Evolutionary conservation across 2,797 vertebrate genomes (phyloP).

Genomic region (Microhierax caerulescens): DNA sequence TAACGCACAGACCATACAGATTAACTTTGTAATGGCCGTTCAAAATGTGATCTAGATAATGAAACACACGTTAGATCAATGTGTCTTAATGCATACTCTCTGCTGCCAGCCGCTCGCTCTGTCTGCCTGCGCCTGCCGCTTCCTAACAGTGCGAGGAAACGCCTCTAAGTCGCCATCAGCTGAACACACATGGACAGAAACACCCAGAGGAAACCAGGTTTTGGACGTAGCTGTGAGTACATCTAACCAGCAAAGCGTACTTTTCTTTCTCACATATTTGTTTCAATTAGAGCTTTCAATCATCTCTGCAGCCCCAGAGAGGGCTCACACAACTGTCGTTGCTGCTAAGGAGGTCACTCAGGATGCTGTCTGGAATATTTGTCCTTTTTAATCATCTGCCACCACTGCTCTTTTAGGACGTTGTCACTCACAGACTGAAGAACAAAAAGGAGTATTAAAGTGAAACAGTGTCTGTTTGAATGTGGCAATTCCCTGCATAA

Average conservation of each 20-base stretch:
- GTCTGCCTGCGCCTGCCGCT: background rate
- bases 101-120: background rate
- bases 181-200: background rate
- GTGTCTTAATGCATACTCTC: background rate
- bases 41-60: conserved; percentile 14
- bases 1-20: background rate
- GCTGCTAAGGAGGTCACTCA: conserved; percentile 29
- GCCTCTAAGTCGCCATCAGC: background rate
- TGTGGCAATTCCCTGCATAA: conserved; percentile 40
- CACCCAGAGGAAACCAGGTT: background rate
- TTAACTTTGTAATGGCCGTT: conserved; percentile 3
- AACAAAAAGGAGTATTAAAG: conserved; percentile 55
- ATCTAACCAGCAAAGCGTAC: background rate
- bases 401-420: conserved; percentile 44
- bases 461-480: conserved; percentile 40
- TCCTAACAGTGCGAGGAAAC: background rate
- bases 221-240: background rate
- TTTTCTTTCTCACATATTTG: conserved; percentile 26
- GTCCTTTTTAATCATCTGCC: conserved; percentile 55
- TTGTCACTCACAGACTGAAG: conserved; percentile 44
- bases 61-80: background rate
- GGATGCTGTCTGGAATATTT: conserved; percentile 6
- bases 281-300: conserved; percentile 47
- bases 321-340: background rate
- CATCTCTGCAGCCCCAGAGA: background rate